These are phyloP conservation scores for Sinosuthora webbiana DNA, from an alignment of 2,113 vertebrate species.

Conservation along the genomic window DNA sequence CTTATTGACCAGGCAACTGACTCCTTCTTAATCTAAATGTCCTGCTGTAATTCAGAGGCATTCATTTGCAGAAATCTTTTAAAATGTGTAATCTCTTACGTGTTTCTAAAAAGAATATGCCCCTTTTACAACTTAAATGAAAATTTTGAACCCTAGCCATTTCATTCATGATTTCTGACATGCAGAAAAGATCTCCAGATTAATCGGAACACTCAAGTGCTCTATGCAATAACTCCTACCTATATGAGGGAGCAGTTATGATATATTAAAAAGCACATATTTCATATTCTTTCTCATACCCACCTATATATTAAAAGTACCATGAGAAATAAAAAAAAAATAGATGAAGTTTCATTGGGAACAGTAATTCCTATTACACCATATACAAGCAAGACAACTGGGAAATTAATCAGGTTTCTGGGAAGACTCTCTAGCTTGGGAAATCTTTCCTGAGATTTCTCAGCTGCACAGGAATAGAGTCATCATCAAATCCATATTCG, in stretches of 20 bases:
- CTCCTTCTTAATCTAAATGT: not conserved
- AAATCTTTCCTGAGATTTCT: conserved; percentile 54
- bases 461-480: conserved; percentile 56
- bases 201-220: not conserved
- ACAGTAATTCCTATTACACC: not conserved
- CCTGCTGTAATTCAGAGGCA: not conserved
- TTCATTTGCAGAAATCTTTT: not conserved
- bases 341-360: not conserved
- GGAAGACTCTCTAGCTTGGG: conserved; percentile 45
- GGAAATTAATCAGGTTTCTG: conserved; percentile 56
- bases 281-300: not conserved
- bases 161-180: not conserved
- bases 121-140: not conserved
- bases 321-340: not conserved
- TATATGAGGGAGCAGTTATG: not conserved
- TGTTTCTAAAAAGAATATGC: not conserved
- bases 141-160: not conserved
- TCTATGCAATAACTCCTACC: not conserved
- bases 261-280: not conserved
- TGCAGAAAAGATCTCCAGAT: not conserved
- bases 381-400: not conserved
- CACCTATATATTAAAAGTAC: not conserved
- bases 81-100: not conserved
- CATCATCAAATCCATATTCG: conserved; percentile 40
- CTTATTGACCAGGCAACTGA: not conserved